Percentiles rank a stretch among this genome's conserved stretches.
These are phyloP conservation scores for Ochropleura plecta DNA, from an alignment of 2,888 invertebrate species.

Conservation along the genomic window DNA sequence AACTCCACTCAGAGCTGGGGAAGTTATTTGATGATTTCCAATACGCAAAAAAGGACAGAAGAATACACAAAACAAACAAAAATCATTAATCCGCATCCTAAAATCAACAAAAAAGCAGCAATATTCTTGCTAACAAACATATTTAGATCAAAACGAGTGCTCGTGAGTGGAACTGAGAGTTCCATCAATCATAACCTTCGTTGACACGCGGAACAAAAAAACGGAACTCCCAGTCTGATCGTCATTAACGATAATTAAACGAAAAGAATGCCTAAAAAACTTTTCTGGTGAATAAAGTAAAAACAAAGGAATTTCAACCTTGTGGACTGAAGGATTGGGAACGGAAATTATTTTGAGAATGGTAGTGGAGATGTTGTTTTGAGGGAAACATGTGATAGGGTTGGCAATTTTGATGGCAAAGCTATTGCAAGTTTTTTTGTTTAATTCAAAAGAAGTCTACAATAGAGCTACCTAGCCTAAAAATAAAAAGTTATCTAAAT, in stretches of 20 bases:
- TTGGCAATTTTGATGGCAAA: slow-evolving; percentile 33
- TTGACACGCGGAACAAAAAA: slow-evolving; percentile 68
- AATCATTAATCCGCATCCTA: not conserved
- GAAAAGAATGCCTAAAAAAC: slow-evolving; percentile 51
- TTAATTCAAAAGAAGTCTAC: not conserved
- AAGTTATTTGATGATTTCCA: no score
- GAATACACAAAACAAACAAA: not conserved
- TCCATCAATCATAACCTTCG: slow-evolving; percentile 65
- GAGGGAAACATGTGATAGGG: slow-evolving; percentile 49
- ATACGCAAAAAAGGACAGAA: no score
- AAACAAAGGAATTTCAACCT: slow-evolving; percentile 25
- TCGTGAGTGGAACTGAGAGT: slow-evolving; percentile 18
- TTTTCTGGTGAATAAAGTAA: not conserved
- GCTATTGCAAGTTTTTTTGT: slow-evolving; percentile 5
- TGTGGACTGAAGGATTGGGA: slow-evolving; percentile 2
- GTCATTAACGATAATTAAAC: slow-evolving; percentile 73
- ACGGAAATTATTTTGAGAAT: slow-evolving; percentile 10
- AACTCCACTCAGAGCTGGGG: no score
- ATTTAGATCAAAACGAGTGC: slow-evolving; percentile 62
- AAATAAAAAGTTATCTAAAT: no score
- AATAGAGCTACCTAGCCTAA: not conserved
- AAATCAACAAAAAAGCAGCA: not conserved
- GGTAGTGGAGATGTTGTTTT: not conserved
- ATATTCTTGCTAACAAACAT: slow-evolving; percentile 57
- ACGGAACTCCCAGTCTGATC: slow-evolving; percentile 61